Evolutionary conservation across 2,113 vertebrate species (phyloP).

Genomic region (Acrocephalus arundinaceus): DNA sequence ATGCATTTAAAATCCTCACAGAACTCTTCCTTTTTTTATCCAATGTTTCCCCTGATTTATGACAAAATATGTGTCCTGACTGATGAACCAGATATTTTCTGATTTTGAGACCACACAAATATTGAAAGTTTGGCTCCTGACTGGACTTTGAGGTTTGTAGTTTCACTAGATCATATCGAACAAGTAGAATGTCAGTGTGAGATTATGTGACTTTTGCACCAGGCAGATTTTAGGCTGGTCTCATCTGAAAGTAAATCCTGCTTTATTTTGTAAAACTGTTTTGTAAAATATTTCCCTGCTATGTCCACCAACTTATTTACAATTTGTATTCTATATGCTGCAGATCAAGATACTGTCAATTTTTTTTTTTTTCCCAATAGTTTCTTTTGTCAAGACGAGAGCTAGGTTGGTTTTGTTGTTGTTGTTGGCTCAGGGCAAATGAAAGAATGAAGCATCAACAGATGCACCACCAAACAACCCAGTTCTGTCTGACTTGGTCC

Average conservation of each 20-base stretch:
- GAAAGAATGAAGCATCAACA: constrained; percentile 67
- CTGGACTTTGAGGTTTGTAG: not conserved
- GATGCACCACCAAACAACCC: constrained; percentile 76
- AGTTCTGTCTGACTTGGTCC: constrained; percentile 77
- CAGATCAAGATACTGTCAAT: not conserved
- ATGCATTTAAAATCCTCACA: constrained; percentile 6
- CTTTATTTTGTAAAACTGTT: not conserved
- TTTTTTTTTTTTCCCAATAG: not conserved
- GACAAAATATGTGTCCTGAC: not conserved
- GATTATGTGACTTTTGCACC: not conserved
- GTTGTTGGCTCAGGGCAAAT: constrained; percentile 54
- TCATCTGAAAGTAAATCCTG: not conserved
- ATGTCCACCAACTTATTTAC: not conserved
- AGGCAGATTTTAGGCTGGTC: not conserved
- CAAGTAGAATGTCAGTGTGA: not conserved
- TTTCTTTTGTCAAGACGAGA: constrained; percentile 53
- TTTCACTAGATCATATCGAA: not conserved
- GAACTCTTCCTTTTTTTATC: not conserved
- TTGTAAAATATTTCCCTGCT: not conserved
- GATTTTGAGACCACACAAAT: not conserved
- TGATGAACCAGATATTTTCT: not conserved
- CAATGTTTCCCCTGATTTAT: not conserved
- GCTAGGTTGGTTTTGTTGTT: not conserved
- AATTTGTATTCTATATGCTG: not conserved
- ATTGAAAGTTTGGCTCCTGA: not conserved